Conservation (phyloP, 2,113 vertebrate species). For the Steatornis caripensis region DNA sequence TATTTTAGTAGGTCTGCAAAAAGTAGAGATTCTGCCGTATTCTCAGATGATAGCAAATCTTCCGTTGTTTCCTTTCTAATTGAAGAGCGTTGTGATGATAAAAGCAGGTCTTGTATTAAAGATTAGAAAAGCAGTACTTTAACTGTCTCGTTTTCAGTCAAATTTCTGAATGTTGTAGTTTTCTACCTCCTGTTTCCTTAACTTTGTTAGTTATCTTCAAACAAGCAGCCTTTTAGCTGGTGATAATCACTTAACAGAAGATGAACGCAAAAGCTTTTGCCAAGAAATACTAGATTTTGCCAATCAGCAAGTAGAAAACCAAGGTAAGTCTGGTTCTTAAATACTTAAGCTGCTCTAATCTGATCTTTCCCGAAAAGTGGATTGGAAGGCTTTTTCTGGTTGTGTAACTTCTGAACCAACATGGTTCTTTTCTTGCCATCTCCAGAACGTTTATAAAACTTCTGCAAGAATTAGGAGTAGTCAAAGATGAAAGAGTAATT, state of each 20-base stretch:
- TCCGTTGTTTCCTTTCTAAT: neutral
- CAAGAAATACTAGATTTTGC: constrained; percentile 90
- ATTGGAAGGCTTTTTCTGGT: neutral
- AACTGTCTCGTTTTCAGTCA: neutral
- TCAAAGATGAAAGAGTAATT: neutral
- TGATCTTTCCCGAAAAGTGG: neutral
- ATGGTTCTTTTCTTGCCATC: neutral
- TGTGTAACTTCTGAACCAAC: neutral
- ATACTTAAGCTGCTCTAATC: neutral
- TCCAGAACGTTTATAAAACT: neutral
- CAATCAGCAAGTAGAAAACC: constrained; percentile 58
- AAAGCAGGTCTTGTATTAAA: neutral
- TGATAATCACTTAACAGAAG: constrained; percentile 80
- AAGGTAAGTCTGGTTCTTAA: constrained; percentile 67
- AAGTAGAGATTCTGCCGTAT: neutral
- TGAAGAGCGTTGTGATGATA: neutral
- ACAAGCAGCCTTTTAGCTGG: constrained; percentile 92
- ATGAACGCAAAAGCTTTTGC: constrained; percentile 88
- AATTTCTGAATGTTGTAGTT: neutral
- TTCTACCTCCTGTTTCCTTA: constrained; percentile 68
- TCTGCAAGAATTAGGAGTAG: neutral
- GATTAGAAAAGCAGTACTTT: neutral
- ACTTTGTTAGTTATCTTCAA: constrained; percentile 87
- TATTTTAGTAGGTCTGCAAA: neutral
- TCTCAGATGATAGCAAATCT: neutral